Percentiles rank a stretch among this genome's conserved stretches.
Evolutionary conservation across 1,140 invertebrate species (phyloP).

Genomic region (Drosophila albomicans): DNA sequence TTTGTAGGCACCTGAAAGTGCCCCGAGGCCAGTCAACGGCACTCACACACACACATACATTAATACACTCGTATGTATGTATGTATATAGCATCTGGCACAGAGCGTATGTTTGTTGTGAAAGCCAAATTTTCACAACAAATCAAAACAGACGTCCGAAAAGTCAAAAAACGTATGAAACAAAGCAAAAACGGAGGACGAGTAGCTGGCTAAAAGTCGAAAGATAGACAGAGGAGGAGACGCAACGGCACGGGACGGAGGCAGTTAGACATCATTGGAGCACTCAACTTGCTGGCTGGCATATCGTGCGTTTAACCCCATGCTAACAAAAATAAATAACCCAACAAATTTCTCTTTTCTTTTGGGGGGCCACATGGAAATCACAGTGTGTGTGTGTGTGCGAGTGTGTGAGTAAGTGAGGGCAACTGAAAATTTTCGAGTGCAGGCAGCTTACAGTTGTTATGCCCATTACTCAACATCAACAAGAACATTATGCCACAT

Average conservation of each 20-base stretch:
- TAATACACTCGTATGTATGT: neutral
- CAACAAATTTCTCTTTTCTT: conserved; percentile 80
- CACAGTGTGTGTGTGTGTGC: conserved; percentile 25
- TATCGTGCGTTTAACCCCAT: conserved; percentile 43
- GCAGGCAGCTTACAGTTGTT: conserved; percentile 80
- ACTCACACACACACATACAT: conserved; percentile 13
- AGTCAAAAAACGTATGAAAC: conserved; percentile 62
- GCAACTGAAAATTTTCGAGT: conserved; percentile 46
- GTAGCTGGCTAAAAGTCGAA: conserved; percentile 9
- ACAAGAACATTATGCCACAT: conserved; percentile 82
- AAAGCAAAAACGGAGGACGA: conserved; percentile 31
- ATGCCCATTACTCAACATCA: conserved; percentile 82
- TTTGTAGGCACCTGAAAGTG: conserved; percentile 66
- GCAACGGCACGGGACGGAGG: neutral
- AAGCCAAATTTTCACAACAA: conserved; percentile 81
- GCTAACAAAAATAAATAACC: conserved; percentile 58
- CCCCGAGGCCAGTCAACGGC: conserved; percentile 31
- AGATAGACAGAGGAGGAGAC: conserved; percentile 2
- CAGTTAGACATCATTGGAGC: conserved; percentile 36
- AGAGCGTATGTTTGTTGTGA: conserved; percentile 60
- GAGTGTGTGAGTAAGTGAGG: conserved; percentile 4
- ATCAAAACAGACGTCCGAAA: conserved; percentile 70
- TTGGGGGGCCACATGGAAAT: conserved; percentile 36
- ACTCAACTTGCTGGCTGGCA: conserved; percentile 38
- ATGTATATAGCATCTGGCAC: neutral